Evolutionary conservation across 92 coral and sea anemone genomes (phyloP).

Genomic region (Siderastrea radians): DNA sequence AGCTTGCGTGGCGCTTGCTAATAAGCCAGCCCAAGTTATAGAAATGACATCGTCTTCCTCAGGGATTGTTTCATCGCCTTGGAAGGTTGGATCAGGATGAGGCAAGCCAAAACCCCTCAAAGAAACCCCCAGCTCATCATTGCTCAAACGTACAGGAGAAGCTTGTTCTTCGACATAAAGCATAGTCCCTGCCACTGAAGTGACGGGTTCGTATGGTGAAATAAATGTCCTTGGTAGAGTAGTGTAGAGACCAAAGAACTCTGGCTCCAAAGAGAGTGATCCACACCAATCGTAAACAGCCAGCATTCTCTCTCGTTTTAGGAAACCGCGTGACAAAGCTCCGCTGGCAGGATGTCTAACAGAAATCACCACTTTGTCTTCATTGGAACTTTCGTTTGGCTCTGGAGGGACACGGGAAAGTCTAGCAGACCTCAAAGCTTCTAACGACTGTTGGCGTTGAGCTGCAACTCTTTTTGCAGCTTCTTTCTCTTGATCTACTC

Average conservation of each 20-base stretch:
- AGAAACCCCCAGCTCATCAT: slow-evolving; percentile 17
- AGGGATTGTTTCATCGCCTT: not conserved
- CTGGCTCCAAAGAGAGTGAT: not conserved
- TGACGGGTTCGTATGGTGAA: slow-evolving; percentile 17
- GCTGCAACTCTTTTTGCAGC: not conserved
- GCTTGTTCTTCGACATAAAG: slow-evolving; percentile 1
- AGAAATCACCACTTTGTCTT: not conserved
- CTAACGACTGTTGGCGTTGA: not conserved
- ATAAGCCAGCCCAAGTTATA: not conserved
- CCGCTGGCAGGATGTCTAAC: not conserved
- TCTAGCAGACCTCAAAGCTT: not conserved
- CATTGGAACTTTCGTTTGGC: not conserved
- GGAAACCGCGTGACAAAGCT: not conserved
- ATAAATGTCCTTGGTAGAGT: not conserved
- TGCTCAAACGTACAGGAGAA: slow-evolving; percentile 1
- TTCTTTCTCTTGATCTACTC: not conserved
- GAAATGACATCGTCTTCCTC: not conserved
- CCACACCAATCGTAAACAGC: not conserved
- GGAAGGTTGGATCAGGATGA: not conserved
- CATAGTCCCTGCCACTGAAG: too few species aligned
- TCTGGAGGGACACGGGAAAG: slow-evolving; percentile 11
- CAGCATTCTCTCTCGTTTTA: not conserved
- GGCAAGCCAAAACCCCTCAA: slow-evolving; percentile 3
- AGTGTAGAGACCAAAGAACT: slow-evolving; percentile 9
- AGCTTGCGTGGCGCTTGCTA: not conserved